A percentile compares a stretch with the other conserved stretches of the same genome.
Evolutionary conservation across 2,797 vertebrate species (phyloP).

Genomic region (Lacerta bilineata): DNA sequence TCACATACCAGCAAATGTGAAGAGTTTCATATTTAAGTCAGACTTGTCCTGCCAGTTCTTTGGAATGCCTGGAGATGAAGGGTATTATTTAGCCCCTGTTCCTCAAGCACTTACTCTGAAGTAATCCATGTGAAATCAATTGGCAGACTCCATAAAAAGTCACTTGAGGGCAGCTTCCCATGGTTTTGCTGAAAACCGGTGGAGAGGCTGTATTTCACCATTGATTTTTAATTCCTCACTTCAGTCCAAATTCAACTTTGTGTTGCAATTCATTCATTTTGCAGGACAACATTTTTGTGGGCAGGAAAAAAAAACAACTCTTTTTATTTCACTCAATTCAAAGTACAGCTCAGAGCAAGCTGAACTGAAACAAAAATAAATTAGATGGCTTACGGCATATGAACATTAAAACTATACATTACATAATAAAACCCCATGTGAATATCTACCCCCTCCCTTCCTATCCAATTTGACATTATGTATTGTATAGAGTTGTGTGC

Average conservation of each 20-base stretch:
- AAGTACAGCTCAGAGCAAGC: neutral
- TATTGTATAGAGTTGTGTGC: neutral
- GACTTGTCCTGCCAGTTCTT: constrained; percentile 22
- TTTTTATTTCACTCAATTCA: neutral
- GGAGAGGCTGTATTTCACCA: neutral
- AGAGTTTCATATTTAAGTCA: constrained; percentile 31
- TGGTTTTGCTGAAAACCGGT: neutral
- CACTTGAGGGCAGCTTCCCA: constrained; percentile 5
- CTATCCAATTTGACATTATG: neutral
- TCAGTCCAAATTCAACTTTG: neutral
- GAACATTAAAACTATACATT: constrained; percentile 11
- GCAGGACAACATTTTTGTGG: neutral
- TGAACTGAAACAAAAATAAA: constrained; percentile 2
- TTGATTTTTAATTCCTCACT: constrained; percentile 11
- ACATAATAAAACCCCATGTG: neutral
- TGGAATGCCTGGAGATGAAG: constrained; percentile 19
- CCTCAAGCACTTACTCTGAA: constrained; percentile 12
- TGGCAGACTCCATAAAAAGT: neutral
- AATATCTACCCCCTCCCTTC: neutral
- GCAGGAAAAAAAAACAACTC: neutral
- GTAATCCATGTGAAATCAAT: constrained; percentile 25
- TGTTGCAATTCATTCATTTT: constrained; percentile 8
- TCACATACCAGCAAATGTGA: constrained; percentile 38
- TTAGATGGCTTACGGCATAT: neutral
- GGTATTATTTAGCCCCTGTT: constrained; percentile 20